Conservation (phyloP, 1,140 invertebrate genomes). For the Euwallacea fornicatus region DNA sequence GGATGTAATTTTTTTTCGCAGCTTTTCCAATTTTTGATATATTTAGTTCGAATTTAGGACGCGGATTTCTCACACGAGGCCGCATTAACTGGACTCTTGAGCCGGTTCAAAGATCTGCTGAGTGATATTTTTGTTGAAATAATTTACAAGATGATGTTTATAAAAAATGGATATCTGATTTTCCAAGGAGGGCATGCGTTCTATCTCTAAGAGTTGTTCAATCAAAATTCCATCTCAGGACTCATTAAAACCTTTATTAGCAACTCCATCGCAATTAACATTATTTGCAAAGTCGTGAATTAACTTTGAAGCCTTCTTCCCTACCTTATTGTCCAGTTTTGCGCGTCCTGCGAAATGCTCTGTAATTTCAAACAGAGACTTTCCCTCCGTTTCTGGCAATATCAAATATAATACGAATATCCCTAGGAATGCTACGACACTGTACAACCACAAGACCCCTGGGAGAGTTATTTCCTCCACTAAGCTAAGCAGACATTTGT, state of each 20-base stretch:
- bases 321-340: constrained; percentile 52
- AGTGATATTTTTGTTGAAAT: no score
- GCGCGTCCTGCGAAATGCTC: constrained; percentile 68
- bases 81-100: no score
- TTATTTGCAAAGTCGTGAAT: not conserved
- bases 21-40: no score
- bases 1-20: no score
- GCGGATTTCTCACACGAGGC: no score
- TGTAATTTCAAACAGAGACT: constrained; percentile 71
- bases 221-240: no score
- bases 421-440: constrained; percentile 63
- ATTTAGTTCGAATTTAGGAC: no score
- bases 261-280: not conserved
- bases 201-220: no score
- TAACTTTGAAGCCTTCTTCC: not conserved
- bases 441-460: constrained; percentile 70
- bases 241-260: constrained; percentile 12
- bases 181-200: no score
- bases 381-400: constrained; percentile 82
- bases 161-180: no score
- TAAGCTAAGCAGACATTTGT: constrained; percentile 71
- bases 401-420: constrained; percentile 59
- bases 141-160: no score
- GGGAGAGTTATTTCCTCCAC: constrained; percentile 61
- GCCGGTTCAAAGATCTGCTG: no score